Base-by-base conservation (phyloP, 1,140 invertebrate genomes). In the Notospermus geniculatus region DNA sequence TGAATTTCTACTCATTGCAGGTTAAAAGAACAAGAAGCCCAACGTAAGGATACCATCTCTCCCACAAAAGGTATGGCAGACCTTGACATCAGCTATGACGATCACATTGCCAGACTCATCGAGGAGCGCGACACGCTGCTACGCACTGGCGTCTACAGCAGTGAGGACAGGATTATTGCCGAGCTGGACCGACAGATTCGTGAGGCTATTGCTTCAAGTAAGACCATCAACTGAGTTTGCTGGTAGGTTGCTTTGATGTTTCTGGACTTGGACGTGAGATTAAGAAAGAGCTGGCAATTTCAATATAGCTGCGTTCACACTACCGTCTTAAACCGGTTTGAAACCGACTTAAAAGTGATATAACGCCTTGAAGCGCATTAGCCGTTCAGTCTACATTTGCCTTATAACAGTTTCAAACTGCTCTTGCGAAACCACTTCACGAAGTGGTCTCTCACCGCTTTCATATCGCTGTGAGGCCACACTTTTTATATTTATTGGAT, bases 91-190 rank as follows among this genome's bases (percentile, higher is more conserved):
- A 74, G 71, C 30, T 32, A 73, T 19, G 77, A 80, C 60, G 80
- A 81, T 59, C 80, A 80, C 57, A 72, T 82, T n/a, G 70, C 73
- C 0, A 63, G 80, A 30, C 68, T 83, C 46, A 77, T 80, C 9
- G 79, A 82, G 63, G 81, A 83, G 60, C 64, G 81, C n/a, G 81
- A 82, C 54, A 76, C 75, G 2, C 66, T 83, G 19, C 69, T 83
- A 19, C 53, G 74, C 32, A 83, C 81, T 11, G 82, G 82, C 5
- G 77, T 81, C n/a, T 83, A 82, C 67, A 73, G 72, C 27, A 74
- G 71, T 28, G 72, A 78, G 36, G 82, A 83, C 65, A 72, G 71
- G 62, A 81, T 83, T 45, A 82, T 83, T 30, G 67, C 72, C 4
- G 81, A 82, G 62, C 67, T 83, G 25, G 80, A 83, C 59, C 64